Evolutionary conservation across 1,140 invertebrate genomes (phyloP).

Genomic region (Ditylenchus dipsaci): DNA sequence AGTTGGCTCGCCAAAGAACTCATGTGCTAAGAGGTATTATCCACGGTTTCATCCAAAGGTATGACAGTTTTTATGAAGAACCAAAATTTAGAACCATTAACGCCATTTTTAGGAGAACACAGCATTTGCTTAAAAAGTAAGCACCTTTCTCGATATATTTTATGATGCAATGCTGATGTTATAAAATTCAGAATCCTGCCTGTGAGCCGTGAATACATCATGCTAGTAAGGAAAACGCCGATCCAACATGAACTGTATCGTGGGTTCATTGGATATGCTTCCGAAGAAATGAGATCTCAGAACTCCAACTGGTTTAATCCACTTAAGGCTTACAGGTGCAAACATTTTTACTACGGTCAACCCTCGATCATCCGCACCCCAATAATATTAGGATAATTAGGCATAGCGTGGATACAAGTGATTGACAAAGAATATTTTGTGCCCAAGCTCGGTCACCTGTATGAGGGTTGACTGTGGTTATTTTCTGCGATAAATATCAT

Average conservation of each 20-base stretch:
- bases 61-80: not conserved
- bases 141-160: too few relatives aligned
- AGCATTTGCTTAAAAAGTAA: conserved; percentile 73
- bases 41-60: not conserved
- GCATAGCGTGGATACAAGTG: too few relatives aligned
- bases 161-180: too few relatives aligned
- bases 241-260: conserved; percentile 82
- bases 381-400: too few relatives aligned
- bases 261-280: conserved; percentile 69
- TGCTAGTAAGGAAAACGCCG: conserved; percentile 78
- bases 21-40: conserved; percentile 40
- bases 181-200: conserved; percentile 66
- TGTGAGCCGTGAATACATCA: conserved; percentile 83
- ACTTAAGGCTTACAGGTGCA: conserved; percentile 72
- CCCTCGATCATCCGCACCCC: too few relatives aligned
- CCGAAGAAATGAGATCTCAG: conserved; percentile 75
- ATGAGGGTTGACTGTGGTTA: too few relatives aligned
- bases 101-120: conserved; percentile 68
- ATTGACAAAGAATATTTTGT: too few relatives aligned
- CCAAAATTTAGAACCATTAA: conserved; percentile 8
- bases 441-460: too few relatives aligned
- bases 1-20: conserved; percentile 44
- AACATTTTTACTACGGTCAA: too few relatives aligned
- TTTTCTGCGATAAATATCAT: too few relatives aligned
- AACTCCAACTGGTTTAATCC: conserved; percentile 80